Conservation (phyloP, 2,113 vertebrate genomes). For the Paralichthys olivaceus region DNA sequence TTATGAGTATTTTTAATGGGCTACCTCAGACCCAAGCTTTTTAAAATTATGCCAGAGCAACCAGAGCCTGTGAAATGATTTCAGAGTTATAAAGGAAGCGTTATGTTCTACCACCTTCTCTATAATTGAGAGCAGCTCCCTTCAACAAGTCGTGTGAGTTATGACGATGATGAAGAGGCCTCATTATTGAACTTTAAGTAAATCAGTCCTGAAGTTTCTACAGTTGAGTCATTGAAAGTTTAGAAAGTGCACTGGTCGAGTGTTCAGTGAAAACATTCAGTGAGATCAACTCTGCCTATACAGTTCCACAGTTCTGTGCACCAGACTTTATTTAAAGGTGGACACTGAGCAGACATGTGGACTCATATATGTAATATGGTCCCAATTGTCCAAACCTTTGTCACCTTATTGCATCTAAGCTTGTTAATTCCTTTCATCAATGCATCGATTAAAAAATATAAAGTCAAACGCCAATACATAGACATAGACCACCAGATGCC, state of each 20-base stretch:
- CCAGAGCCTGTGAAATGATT: conserved; percentile 77
- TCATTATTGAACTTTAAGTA: conserved; percentile 54
- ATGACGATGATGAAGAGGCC: conserved; percentile 58
- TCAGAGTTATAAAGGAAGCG: conserved; percentile 76
- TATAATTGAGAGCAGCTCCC: conserved; percentile 70
- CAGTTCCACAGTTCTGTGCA: conserved; percentile 11
- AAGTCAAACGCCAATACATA: background rate
- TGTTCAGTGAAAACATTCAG: conserved; percentile 31
- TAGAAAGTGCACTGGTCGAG: background rate
- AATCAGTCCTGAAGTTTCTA: conserved; percentile 36
- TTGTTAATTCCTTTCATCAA: background rate
- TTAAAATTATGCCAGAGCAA: conserved; percentile 87
- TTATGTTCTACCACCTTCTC: conserved; percentile 69
- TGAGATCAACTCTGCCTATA: conserved; percentile 9
- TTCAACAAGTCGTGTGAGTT: conserved; percentile 60
- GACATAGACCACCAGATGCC: too few relatives aligned
- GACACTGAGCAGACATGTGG: background rate
- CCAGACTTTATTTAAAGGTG: conserved; percentile 7
- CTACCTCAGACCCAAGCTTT: conserved; percentile 88
- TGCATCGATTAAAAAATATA: background rate
- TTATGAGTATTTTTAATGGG: conserved; percentile 94
- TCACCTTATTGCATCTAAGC: background rate
- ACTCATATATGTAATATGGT: background rate
- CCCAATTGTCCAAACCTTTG: background rate
- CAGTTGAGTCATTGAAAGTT: conserved; percentile 30